Base-by-base conservation (phyloP, 2,113 vertebrate species). In the Rallus limicola region DNA sequence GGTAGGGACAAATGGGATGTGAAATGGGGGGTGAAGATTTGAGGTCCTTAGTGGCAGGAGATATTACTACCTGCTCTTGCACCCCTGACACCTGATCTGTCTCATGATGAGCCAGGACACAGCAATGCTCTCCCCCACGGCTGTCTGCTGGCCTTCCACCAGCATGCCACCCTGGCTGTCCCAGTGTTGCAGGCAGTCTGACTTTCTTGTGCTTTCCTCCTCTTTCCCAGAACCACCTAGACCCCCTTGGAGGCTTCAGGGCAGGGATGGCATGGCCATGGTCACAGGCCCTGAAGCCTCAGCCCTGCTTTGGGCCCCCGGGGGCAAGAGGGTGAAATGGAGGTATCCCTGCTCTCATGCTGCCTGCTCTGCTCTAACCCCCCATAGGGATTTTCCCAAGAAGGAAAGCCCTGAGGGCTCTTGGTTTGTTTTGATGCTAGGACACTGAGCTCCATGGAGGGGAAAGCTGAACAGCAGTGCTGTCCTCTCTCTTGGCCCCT, bases 181-280 rank as follows among this genome's bases (percentile, higher is more conserved):
- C 13, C 0, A 0, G 14, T 53, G 50, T 46, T 3, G 0, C 24
- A 0, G 0, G 19, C 26, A 62, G 26, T 36, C n/a, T 4, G 2
- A n/a, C 48, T 88, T 42, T 55, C 78, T 50, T 59, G 14, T 38
- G 31, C 31, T 64, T 59, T 70, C 64, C 52, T 76, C 16, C n/a
- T 14, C 20, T n/a, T 79, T 44, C 48, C 31, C 42, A 18, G 31
- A 33, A 70, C 17, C 4, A 28, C 48, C n/a, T 33, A 26, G 8
- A 55, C 63, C 10, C 36, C 33, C 16, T 42, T 50, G 34, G n/a
- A 78, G 31, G 38, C 31, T 26, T 82, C 0, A 0, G 40, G 44
- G 24, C 17, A 17, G 7, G 65, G 21, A 12, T 42, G 24, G 16
- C 23, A 10, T 5, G 42, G 7, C 70, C 52, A 38, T 1, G 0